phyloP scores from a whole-genome alignment of 2,888 invertebrate genomes.

The Amaurobius ferox region DNA sequence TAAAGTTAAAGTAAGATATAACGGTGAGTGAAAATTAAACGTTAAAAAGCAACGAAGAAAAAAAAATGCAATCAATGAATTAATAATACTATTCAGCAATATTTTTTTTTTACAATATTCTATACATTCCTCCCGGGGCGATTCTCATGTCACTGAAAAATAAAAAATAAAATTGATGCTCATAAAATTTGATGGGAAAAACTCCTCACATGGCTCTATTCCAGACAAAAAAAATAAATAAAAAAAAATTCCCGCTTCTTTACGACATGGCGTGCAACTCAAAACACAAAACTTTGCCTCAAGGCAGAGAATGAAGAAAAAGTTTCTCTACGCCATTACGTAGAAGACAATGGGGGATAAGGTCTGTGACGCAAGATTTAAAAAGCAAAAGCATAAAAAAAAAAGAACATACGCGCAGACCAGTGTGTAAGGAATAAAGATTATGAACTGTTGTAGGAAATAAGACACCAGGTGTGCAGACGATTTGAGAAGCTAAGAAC shows the following conservation, averaged over 20 bases:
- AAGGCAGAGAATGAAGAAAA: not conserved
- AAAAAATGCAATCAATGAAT: too few species aligned
- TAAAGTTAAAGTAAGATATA: too few species aligned
- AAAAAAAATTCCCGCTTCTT: not conserved
- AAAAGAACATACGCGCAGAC: not conserved
- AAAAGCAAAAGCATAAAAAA: not conserved
- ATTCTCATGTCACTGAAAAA: too few species aligned
- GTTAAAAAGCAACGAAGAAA: too few species aligned
- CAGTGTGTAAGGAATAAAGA: not conserved
- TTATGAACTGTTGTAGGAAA: constrained; percentile 1
- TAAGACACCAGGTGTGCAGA: not conserved
- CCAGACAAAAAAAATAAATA: not conserved
- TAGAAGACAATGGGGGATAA: not conserved
- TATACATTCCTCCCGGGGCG: too few species aligned
- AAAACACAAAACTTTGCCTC: constrained; percentile 5
- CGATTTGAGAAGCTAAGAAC: not conserved
- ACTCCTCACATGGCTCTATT: not conserved
- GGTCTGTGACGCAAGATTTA: not conserved
- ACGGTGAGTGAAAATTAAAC: too few species aligned
- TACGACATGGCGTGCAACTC: not conserved
- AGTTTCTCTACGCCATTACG: not conserved
- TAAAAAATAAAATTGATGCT: too few species aligned
- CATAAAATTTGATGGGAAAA: not conserved
- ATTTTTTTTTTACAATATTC: too few species aligned
- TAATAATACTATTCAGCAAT: too few species aligned